Conservation (phyloP, 2,113 vertebrate species). For the Hemicordylus capensis region DNA sequence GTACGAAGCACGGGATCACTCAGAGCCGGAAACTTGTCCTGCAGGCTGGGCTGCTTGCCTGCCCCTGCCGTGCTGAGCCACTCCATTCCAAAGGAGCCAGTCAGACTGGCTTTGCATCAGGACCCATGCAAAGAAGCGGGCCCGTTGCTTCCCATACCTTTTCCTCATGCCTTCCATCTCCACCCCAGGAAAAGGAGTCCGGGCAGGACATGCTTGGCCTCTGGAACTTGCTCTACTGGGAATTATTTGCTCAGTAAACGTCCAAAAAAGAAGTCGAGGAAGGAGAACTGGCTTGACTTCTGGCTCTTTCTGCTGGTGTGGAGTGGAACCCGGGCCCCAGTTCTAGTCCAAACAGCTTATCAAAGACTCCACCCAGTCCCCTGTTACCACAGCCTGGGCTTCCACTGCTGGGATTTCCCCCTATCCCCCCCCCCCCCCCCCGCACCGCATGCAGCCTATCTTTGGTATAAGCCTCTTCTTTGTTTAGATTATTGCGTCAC, state of each 20-base stretch:
- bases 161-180: not conserved
- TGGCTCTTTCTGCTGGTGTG: not conserved
- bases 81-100: slow-evolving; percentile 1
- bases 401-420: not conserved
- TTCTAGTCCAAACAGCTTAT: not conserved
- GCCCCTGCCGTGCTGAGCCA: not conserved
- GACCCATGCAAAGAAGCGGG: not conserved
- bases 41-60: not conserved
- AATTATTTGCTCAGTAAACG: not conserved
- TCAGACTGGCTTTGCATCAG: not conserved
- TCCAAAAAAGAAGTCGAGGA: not conserved
- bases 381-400: not conserved
- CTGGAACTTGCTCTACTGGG: not conserved
- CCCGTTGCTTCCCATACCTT: not conserved
- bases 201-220: not conserved
- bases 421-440: not conserved
- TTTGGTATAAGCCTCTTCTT: no score
- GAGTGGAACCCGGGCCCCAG: no score
- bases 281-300: no score
- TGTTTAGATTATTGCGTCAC: not conserved
- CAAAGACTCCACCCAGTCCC: no score
- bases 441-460: not conserved
- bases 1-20: not conserved
- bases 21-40: not conserved
- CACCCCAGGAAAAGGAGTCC: not conserved